These are phyloP conservation scores for Gastrophryne carolinensis DNA, from an alignment of 2,797 vertebrate species.

Conservation along the genomic window DNA sequence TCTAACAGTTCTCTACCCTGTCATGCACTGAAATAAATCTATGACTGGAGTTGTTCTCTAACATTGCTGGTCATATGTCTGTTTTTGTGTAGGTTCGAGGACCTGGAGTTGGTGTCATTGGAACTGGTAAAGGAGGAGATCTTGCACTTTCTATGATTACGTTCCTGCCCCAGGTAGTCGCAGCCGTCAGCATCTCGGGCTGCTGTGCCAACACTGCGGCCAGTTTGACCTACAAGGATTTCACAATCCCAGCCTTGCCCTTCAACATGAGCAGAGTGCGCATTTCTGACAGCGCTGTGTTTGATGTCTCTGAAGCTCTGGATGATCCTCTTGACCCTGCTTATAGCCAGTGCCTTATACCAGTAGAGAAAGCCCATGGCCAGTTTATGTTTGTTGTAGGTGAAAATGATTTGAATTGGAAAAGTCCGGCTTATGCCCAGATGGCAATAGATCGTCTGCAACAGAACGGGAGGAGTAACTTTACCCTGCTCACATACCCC, in stretches of 20 bases:
- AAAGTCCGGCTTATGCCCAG: conserved; percentile 66
- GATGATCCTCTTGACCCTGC: conserved; percentile 63
- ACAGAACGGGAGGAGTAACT: conserved; percentile 63
- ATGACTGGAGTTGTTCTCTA: too few relatives aligned
- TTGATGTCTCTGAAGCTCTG: conserved; percentile 65
- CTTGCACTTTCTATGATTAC: conserved; percentile 68
- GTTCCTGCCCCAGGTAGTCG: conserved; percentile 67
- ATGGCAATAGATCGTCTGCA: conserved; percentile 58
- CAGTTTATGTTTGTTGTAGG: conserved; percentile 66
- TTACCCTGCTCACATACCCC: conserved; percentile 69
- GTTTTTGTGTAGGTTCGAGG: conserved; percentile 60
- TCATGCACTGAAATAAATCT: too few relatives aligned
- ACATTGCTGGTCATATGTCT: too few relatives aligned
- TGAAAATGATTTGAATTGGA: conserved; percentile 67
- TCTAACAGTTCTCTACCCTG: too few relatives aligned
- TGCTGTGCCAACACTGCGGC: conserved; percentile 66
- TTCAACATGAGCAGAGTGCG: conserved; percentile 62
- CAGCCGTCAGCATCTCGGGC: conserved; percentile 64
- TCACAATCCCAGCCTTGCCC: conserved; percentile 62
- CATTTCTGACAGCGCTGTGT: conserved; percentile 59
- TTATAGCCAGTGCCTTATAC: conserved; percentile 59
- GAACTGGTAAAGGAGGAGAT: conserved; percentile 69
- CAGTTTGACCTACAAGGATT: conserved; percentile 60
- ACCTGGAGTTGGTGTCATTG: conserved; percentile 67
- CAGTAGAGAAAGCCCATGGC: conserved; percentile 66